These are phyloP conservation scores for Pararge aegeria DNA, from an alignment of 1,140 invertebrate species.

Conservation along the genomic window DNA sequence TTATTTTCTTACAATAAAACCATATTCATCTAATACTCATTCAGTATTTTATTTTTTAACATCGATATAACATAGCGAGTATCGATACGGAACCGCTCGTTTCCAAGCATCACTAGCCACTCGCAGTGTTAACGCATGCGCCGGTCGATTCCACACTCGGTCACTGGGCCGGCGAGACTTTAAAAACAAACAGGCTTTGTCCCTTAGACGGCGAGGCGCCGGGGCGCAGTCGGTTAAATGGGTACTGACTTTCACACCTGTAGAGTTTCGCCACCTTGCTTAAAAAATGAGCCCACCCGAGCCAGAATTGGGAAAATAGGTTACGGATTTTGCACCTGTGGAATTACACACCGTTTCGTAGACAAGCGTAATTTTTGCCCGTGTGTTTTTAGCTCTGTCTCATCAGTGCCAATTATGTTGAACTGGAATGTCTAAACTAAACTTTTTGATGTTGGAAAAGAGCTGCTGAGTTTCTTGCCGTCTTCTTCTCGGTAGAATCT, in stretches of 20 bases:
- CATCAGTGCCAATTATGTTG: too few relatives aligned
- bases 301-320: slow-evolving; percentile 4
- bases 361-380: neutral
- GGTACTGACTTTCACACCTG: slow-evolving; percentile 50
- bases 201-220: slow-evolving; percentile 62
- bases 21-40: too few relatives aligned
- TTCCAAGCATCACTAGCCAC: slow-evolving; percentile 25
- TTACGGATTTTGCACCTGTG: slow-evolving; percentile 1
- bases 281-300: slow-evolving; percentile 6
- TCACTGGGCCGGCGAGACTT: slow-evolving; percentile 60
- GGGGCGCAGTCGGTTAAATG: slow-evolving; percentile 36
- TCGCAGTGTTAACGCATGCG: slow-evolving; percentile 46
- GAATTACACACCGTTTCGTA: neutral
- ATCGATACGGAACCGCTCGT: slow-evolving; percentile 24
- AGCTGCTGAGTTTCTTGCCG: too few relatives aligned
- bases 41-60: neutral
- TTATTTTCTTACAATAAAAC: too few relatives aligned
- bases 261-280: slow-evolving; percentile 21
- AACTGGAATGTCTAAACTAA: too few relatives aligned
- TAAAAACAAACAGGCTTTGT: slow-evolving; percentile 68
- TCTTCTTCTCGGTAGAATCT: too few relatives aligned
- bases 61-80: slow-evolving; percentile 3
- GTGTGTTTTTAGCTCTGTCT: neutral
- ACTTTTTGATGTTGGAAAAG: too few relatives aligned
- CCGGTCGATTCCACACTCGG: slow-evolving; percentile 68